Evolutionary conservation across 2,113 vertebrate species (phyloP), one percentile per base, ranked within the genome.

Genomic region (Onychorhynchus coronatus): DNA sequence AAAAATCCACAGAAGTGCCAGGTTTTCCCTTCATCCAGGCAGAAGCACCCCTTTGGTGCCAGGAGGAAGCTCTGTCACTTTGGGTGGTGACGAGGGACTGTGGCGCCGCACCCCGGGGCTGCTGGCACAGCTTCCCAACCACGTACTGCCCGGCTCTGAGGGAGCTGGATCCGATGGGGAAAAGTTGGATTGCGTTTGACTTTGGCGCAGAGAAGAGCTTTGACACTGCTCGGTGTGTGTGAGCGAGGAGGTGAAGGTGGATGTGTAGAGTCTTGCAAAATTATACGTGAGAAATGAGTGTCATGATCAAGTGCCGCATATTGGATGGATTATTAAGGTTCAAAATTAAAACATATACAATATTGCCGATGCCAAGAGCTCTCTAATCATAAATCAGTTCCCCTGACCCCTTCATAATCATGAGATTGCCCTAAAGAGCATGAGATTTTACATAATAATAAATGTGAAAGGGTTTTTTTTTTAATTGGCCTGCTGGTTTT

Each of bases 311-410:
- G 94, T 37, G 93, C 93, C 52, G 89, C 91, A 44, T 31, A 19
- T 68, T 56, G 91, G 93, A 96, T 94, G 92, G 93, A 94, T 97
- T 96, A 93, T 93, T 93, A 78, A 92, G 92, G 93, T 88, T 94
- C 96, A 89, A 61, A 95, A 96, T 96, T 96, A 96, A 96, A 96
- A 96, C 90, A 93, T 94, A 86, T 80, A 94, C 95, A 94, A 95
- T 93, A 93, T 81, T 93, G 93, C 92, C 83, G 0, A 90, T 92
- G 96, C 96, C 96, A 97, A 96, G 95, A 95, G 95, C 96, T 95
- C 88, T 96, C 95, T 94, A 87, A 96, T 92, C 96, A 96, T 96
- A 93, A 97, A 96, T 96, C 96, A 96, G 95, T 68, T 97, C 95
- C 93, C 96, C 96, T 93, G 95, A 96, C 95, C 95, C 95, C 92